phyloP scores from a whole-genome alignment of 2,797 vertebrate species.

The Gadopsis marmoratus region DNA sequence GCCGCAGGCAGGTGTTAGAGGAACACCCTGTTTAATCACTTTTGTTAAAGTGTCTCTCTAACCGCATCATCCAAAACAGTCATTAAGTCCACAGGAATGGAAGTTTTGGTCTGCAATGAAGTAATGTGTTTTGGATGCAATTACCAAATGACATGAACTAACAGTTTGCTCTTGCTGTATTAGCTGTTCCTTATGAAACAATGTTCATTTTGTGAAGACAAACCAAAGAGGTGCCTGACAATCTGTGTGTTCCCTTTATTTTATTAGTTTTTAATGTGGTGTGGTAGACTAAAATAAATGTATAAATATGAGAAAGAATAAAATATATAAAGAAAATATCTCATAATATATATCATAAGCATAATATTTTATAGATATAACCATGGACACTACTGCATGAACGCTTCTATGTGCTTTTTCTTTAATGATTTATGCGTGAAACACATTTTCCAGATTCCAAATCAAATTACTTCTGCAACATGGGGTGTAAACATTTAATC shows the following conservation, averaged over 20 bases:
- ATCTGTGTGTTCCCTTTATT: too few relatives aligned
- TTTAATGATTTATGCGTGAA: slow-evolving; percentile 22
- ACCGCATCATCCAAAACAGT: slow-evolving; percentile 43
- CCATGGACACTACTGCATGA: neutral
- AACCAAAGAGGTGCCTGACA: neutral
- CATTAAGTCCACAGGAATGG: slow-evolving; percentile 20
- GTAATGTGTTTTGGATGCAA: slow-evolving; percentile 23
- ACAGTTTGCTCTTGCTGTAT: neutral
- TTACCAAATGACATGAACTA: neutral
- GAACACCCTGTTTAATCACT: slow-evolving; percentile 25
- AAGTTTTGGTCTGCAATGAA: neutral
- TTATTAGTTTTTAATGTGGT: neutral
- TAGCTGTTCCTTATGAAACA: neutral
- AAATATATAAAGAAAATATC: neutral
- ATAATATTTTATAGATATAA: neutral
- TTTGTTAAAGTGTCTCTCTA: slow-evolving; percentile 26
- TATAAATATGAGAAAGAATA: neutral
- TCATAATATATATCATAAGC: neutral
- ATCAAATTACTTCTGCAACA: slow-evolving; percentile 41
- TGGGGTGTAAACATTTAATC: slow-evolving; percentile 46
- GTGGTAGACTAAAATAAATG: neutral
- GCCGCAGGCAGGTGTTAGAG: slow-evolving; percentile 27
- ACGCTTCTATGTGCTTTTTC: neutral
- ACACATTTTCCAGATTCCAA: slow-evolving; percentile 51
- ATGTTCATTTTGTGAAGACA: slow-evolving; percentile 1